phyloP scores from a whole-genome alignment of 2,113 vertebrate species.

The Aptenodytes forsteri region DNA sequence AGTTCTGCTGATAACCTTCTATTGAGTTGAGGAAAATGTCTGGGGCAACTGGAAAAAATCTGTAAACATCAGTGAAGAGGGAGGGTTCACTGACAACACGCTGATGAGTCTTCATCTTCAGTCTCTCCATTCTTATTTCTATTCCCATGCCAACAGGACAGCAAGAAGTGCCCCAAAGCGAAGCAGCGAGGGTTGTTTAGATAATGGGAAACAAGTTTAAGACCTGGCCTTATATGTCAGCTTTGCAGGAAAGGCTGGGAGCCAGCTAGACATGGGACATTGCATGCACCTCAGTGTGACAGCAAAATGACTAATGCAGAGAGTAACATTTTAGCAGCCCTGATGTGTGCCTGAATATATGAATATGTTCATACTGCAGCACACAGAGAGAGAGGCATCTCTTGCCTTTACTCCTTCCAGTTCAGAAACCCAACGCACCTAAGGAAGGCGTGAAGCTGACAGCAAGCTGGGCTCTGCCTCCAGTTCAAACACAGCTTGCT shows the following conservation, averaged over 20 bases:
- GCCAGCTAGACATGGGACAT: not conserved
- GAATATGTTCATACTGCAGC: not conserved
- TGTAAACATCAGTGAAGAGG: not conserved
- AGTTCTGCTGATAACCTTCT: not conserved
- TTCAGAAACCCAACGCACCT: not conserved
- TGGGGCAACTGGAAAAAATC: not conserved
- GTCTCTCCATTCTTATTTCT: not conserved
- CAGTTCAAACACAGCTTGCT: not conserved
- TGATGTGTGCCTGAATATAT: not conserved
- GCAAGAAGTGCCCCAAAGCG: not conserved
- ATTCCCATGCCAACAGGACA: not conserved
- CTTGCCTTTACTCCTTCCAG: not conserved
- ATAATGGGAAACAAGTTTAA: not conserved
- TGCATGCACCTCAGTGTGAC: rapidly evolving
- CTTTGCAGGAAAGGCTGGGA: not conserved
- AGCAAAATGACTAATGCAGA: not conserved
- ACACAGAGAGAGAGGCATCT: not conserved
- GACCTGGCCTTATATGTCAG: not conserved
- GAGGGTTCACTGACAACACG: not conserved
- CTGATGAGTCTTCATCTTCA: not conserved
- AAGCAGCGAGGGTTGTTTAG: not conserved
- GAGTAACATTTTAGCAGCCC: not conserved
- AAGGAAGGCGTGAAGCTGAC: not conserved
- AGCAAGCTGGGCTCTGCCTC: not conserved
- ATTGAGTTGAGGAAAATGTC: not conserved